Evolutionary conservation across 1,140 invertebrate species (phyloP).

Genomic region (Patella vulgata): DNA sequence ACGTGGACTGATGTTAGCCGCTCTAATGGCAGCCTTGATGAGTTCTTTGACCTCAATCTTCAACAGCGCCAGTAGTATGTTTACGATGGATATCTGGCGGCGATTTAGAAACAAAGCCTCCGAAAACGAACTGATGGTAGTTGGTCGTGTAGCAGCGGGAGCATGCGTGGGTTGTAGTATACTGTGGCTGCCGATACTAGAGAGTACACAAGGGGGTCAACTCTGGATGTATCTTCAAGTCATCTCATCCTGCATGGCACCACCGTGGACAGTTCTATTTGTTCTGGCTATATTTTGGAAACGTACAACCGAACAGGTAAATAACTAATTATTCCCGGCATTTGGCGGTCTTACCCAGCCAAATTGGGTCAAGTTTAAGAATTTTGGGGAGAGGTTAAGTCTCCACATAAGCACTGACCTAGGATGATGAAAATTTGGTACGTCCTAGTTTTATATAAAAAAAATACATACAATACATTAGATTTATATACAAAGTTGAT

Average conservation of each 20-base stretch:
- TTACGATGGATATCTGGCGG: constrained; percentile 69
- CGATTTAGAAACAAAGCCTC: constrained; percentile 63
- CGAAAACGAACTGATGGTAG: constrained; percentile 66
- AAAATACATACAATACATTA: no score
- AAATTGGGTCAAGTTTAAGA: no score
- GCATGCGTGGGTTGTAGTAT: constrained; percentile 68
- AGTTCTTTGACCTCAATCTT: constrained; percentile 70
- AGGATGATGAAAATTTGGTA: no score
- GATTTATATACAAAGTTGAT: no score
- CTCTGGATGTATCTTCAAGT: constrained; percentile 70
- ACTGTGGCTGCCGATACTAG: constrained; percentile 70
- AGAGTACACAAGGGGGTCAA: constrained; percentile 65
- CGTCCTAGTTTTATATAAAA: no score
- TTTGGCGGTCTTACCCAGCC: no score
- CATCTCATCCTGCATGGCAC: constrained; percentile 68
- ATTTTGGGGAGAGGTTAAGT: no score
- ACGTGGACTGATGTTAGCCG: constrained; percentile 69
- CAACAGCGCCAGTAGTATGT: constrained; percentile 70
- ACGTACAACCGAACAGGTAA: constrained; percentile 68
- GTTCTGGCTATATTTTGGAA: constrained; percentile 68
- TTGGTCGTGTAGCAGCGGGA: constrained; percentile 64
- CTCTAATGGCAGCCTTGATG: constrained; percentile 70
- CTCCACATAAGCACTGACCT: no score
- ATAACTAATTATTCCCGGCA: no score
- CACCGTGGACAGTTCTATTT: constrained; percentile 69